Conservation (phyloP, 2,797 vertebrate genomes). For the Gorsachius magnificus region DNA sequence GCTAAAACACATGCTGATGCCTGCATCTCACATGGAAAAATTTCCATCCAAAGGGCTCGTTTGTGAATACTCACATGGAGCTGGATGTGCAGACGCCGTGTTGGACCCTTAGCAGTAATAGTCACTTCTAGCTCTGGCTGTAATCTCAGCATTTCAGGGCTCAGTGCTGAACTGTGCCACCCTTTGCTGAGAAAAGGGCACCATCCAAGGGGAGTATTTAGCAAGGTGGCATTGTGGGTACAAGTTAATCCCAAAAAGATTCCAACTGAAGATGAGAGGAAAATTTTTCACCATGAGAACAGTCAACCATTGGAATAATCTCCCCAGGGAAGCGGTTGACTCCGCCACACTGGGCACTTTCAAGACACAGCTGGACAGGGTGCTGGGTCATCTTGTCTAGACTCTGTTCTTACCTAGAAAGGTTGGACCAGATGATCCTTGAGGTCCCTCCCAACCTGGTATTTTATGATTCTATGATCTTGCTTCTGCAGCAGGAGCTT, state of each 20-base stretch:
- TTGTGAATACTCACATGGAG: neutral
- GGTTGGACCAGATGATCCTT: no score
- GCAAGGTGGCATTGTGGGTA: neutral
- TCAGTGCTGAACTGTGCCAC: neutral
- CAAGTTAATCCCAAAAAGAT: no score
- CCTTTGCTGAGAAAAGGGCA: neutral
- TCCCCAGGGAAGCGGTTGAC: no score
- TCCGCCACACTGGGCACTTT: no score
- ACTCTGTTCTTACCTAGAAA: no score
- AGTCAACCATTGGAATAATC: no score
- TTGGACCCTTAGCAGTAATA: fast-evolving
- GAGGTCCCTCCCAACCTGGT: no score
- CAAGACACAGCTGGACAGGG: no score
- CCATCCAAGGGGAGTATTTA: neutral
- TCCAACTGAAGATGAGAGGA: no score
- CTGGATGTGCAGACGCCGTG: neutral
- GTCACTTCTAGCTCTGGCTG: neutral
- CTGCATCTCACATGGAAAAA: neutral
- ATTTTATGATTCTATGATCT: no score
- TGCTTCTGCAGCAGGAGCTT: neutral
- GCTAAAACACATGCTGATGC: neutral
- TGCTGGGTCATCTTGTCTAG: no score
- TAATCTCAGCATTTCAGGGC: neutral
- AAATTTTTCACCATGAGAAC: no score
- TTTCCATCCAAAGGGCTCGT: neutral